These are phyloP conservation scores for Octodonta nipae DNA, from an alignment of 2,888 invertebrate species.

Conservation along the genomic window DNA sequence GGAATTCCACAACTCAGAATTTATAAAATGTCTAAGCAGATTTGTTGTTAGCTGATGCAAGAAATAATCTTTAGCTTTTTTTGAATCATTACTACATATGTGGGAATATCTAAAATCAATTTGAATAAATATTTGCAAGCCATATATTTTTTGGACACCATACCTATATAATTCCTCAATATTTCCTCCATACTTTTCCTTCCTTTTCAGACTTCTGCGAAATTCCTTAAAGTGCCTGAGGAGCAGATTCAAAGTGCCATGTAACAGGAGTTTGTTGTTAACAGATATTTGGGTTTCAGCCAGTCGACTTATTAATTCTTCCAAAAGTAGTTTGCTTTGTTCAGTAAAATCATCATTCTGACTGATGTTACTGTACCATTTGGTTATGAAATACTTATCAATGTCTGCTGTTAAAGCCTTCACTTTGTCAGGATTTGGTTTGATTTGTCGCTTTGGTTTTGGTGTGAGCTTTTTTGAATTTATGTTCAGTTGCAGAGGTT, in stretches of 20 bases:
- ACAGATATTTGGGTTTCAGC: constrained; percentile 31
- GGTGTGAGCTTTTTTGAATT: neutral
- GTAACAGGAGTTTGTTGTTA: constrained; percentile 32
- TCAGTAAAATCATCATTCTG: constrained; percentile 35
- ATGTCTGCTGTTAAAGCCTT: constrained; percentile 33
- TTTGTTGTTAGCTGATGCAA: constrained; percentile 43
- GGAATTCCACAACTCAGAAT: constrained; percentile 55
- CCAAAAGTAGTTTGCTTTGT: constrained; percentile 34
- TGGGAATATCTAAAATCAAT: constrained; percentile 27
- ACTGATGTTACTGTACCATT: constrained; percentile 41
- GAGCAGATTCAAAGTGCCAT: constrained; percentile 40
- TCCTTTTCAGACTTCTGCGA: constrained; percentile 45
- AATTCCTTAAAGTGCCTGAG: constrained; percentile 52
- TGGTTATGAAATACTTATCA: constrained; percentile 35
- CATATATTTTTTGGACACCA: constrained; percentile 2
- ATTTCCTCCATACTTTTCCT: constrained; percentile 36
- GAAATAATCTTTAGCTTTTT: constrained; percentile 43
- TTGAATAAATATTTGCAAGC: neutral
- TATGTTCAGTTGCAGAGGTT: constrained; percentile 32
- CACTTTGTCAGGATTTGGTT: constrained; percentile 19
- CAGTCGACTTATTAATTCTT: constrained; percentile 32
- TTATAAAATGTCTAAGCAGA: constrained; percentile 47
- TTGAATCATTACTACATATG: constrained; percentile 30
- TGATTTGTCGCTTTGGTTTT: constrained; percentile 9
- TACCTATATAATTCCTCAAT: constrained; percentile 41